Evolutionary conservation across 2,888 invertebrate species (phyloP).

Genomic region (Liodrosophila aerea): DNA sequence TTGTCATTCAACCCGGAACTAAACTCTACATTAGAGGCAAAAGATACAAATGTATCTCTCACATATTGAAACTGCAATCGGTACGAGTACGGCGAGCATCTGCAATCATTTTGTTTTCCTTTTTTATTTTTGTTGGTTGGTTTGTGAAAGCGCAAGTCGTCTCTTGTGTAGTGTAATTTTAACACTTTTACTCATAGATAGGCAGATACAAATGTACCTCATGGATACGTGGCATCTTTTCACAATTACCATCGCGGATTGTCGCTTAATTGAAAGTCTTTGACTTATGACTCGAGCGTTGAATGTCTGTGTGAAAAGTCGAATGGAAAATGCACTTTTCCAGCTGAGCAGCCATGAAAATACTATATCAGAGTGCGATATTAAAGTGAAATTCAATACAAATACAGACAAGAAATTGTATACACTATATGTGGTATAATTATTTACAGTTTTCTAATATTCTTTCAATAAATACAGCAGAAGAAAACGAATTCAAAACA

Average conservation of each 20-base stretch:
- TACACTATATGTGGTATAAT: not conserved
- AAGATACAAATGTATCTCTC: slow-evolving; percentile 28
- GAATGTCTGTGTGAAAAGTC: slow-evolving; percentile 16
- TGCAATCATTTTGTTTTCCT: slow-evolving; percentile 19
- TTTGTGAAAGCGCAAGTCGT: slow-evolving; percentile 74
- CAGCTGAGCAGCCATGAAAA: slow-evolving; percentile 35
- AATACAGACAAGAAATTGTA: slow-evolving; percentile 7
- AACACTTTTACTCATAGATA: slow-evolving; percentile 62
- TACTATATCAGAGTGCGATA: slow-evolving; percentile 13
- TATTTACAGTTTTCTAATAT: slow-evolving; percentile 1
- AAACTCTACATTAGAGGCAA: slow-evolving; percentile 31
- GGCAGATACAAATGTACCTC: slow-evolving; percentile 40
- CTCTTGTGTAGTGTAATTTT: slow-evolving; percentile 59
- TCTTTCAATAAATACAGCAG: slow-evolving; percentile 7
- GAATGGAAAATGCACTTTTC: slow-evolving; percentile 51
- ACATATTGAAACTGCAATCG: slow-evolving; percentile 13
- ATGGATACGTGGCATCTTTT: slow-evolving; percentile 60
- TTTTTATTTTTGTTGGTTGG: slow-evolving; percentile 5
- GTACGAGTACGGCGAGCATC: not conserved
- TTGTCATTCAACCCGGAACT: slow-evolving; percentile 73
- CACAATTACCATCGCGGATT: slow-evolving; percentile 51
- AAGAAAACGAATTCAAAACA: slow-evolving; percentile 1
- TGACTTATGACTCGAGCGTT: slow-evolving; percentile 67
- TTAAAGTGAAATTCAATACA: slow-evolving; percentile 50
- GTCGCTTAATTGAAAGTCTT: slow-evolving; percentile 74